phyloP scores from a whole-genome alignment of 2,888 invertebrate genomes.

The Idaea straminata region DNA sequence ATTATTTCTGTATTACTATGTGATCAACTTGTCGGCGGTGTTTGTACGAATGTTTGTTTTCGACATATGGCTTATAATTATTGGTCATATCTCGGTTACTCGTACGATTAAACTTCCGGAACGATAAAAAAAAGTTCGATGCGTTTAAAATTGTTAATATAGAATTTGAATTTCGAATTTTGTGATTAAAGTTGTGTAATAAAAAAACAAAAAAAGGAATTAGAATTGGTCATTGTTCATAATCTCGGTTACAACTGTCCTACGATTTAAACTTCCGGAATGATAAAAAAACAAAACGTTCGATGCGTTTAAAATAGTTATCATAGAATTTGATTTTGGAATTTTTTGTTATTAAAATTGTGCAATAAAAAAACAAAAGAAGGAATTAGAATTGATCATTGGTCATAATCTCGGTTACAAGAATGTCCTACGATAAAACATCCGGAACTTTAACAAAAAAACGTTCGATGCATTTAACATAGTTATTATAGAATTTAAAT shows the following conservation, averaged over 20 bases:
- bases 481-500: background rate
- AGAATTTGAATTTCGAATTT: background rate
- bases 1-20: conserved; percentile 70
- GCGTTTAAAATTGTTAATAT: background rate
- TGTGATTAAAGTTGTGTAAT: background rate
- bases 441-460: too few species aligned
- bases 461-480: background rate
- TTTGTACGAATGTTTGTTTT: conserved; percentile 66
- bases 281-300: too few species aligned
- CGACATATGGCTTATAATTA: conserved; percentile 58
- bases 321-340: too few species aligned
- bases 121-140: background rate
- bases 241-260: too few species aligned
- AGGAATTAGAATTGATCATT: too few species aligned
- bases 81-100: conserved; percentile 37
- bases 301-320: too few species aligned
- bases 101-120: conserved; percentile 36
- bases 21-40: conserved; percentile 72
- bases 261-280: too few species aligned
- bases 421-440: too few species aligned
- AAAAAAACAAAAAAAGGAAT: background rate
- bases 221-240: background rate
- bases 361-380: too few species aligned
- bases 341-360: too few species aligned
- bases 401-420: too few species aligned